phyloP scores from a whole-genome alignment of 2,113 vertebrate species.

The Dromiciops gliroides region DNA sequence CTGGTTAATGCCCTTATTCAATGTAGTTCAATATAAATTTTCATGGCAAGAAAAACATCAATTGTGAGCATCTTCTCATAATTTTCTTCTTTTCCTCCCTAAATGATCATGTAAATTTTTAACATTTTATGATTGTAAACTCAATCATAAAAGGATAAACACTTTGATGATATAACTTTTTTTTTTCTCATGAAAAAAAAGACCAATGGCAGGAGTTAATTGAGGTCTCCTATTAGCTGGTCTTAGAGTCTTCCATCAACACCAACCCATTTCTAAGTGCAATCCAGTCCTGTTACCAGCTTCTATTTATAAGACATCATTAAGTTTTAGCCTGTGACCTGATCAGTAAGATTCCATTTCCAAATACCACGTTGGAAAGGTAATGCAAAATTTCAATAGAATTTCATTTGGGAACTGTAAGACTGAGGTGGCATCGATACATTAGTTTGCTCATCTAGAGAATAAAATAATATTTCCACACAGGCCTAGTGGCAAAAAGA shows the following conservation, averaged over 20 bases:
- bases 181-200: not conserved
- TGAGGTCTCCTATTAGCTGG: not conserved
- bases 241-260: not conserved
- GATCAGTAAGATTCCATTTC: not conserved
- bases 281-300: not conserved
- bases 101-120: slow-evolving; percentile 66
- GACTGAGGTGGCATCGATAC: not conserved
- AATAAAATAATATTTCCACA: not conserved
- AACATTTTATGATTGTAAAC: slow-evolving; percentile 57
- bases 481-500: not conserved
- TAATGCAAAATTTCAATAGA: not conserved
- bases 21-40: slow-evolving; percentile 48
- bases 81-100: slow-evolving; percentile 38
- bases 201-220: not conserved
- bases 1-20: slow-evolving; percentile 72
- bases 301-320: not conserved
- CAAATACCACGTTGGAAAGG: not conserved
- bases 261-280: not conserved
- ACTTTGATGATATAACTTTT: not conserved
- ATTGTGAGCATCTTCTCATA: not conserved
- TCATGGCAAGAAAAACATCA: slow-evolving; percentile 28
- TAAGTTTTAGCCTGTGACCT: not conserved
- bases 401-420: not conserved
- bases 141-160: not conserved
- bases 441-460: not conserved